Evolutionary conservation across 2,113 vertebrate species (phyloP), one percentile per base, ranked within the genome.

Genomic region (Desmodus rotundus): DNA sequence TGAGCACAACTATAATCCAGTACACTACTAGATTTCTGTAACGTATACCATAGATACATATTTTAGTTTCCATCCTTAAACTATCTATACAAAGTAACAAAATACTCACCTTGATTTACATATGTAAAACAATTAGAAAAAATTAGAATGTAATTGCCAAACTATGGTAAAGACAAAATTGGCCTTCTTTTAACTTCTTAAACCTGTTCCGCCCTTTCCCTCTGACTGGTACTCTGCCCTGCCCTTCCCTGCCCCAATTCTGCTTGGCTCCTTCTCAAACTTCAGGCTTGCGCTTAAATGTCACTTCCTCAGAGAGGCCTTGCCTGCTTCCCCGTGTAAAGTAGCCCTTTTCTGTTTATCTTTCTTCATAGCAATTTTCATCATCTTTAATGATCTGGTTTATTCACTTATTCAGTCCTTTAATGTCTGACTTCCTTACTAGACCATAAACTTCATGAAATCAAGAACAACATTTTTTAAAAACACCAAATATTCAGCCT

Each of bases 281-380:
- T 38, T 43, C 17, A 78, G 24, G 43, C 84, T n/a, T 76, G 26
- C 50, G 67, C 14, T 52, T 43, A 33, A 88, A 78, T 43, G 78
- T 65, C 28, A n/a, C 28, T 72, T 76, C 28, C 80, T 76, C 50
- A 72, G 43, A 81, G 31, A 85, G 38, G 16, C 4, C 68, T 77
- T 67, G 22, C 33, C 43, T 77, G n/a, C 36, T 74, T 86, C 36
- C 50, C 20, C 36, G n/a, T 84, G 68, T 88, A 58, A 84, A 73
- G 33, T n/a, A 52, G 22, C 6, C 12, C 12, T 52, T 89, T 94
- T 91, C 41, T 61, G 10, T 58, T 86, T 52, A 74, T 81, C 63
- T 91, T 93, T 28, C 72, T 94, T 70, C 58, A 92, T 61, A 85
- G 63, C 38, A 78, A 24, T 80, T 91, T 82, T 92, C 20, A 92